These are phyloP conservation scores for Heterotilapia buettikoferi DNA, from an alignment of 2,113 vertebrate genomes.

Conservation along the genomic window DNA sequence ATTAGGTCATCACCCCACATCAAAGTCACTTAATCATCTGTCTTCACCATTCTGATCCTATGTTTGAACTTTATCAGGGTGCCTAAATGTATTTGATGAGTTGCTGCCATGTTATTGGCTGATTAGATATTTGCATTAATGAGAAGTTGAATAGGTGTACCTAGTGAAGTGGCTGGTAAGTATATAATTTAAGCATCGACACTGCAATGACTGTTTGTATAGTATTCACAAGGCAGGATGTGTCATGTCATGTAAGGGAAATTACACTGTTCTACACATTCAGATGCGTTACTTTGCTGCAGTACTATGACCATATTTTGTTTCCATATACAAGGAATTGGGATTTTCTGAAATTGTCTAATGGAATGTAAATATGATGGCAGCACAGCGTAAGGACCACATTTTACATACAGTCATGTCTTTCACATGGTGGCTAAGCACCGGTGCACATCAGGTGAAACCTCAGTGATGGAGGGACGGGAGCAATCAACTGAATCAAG, in stretches of 20 bases:
- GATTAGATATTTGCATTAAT: background rate
- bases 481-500: conserved; percentile 34
- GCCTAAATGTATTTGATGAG: background rate
- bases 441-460: conserved; percentile 47
- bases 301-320: background rate
- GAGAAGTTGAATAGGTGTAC: background rate
- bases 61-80: background rate
- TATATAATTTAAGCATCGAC: background rate
- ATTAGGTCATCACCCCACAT: background rate
- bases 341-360: conserved; percentile 61
- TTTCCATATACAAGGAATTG: conserved; percentile 29
- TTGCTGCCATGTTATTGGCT: background rate
- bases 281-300: background rate
- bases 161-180: background rate
- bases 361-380: conserved; percentile 61
- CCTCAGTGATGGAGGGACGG: background rate
- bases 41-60: background rate
- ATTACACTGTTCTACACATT: background rate
- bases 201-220: background rate
- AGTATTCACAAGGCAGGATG: background rate
- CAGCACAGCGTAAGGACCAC: conserved; percentile 15
- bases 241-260: background rate
- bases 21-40: background rate
- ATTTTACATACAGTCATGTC: conserved; percentile 27
- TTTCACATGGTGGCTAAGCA: conserved; percentile 17